Base-by-base conservation (phyloP, 2,888 invertebrate species). In the Dendrolimus houi region DNA sequence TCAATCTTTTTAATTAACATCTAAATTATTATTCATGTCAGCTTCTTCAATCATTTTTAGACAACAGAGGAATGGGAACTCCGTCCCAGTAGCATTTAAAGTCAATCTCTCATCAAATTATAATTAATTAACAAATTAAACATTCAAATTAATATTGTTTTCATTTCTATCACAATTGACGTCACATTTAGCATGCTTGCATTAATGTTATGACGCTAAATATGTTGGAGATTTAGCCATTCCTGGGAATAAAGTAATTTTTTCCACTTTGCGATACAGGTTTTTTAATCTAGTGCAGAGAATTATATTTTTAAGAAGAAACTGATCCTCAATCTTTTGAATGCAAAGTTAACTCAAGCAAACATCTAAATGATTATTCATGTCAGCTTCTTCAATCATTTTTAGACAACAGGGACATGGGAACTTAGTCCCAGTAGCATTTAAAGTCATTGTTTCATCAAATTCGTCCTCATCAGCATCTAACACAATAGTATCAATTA, bases 331-430 rank as follows among this genome's bases (percentile, higher is more conserved):
- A 29, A 47, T 41, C 7, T 40, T 56, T 10, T 56, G 53, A 56
- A 13, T 55, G 53, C 54, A 58, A 41, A 52, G 40, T 62, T 64
- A 74, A 56, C 64, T 64, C 60, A 87, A 76, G 66, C 89, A 89
- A 7, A 61, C 55, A 76, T 93, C 92, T 57, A 94, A 88, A 82
- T 94, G 94, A 1, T 70, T 64, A 69, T 92, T 92, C 93, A 94
- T 94, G 41, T 85, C 78, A 41, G 62, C 67, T 65, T 88, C 83
- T 64, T 87, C 81, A 53, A 93, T 68, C 76, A 92, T 81, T 61
- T 83, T 63, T 68, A 92, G 84, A 67, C 94, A 94, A 69, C 93
- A 91, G 0, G 94, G 94, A 67, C 94, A 94, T 0, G 92, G 92
- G 1, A 77, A 80, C 67, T 87, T 91, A 0, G 86, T 86, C 7